Evolutionary conservation across 2,888 invertebrate species (phyloP).

Genomic region (Phasia obesa): DNA sequence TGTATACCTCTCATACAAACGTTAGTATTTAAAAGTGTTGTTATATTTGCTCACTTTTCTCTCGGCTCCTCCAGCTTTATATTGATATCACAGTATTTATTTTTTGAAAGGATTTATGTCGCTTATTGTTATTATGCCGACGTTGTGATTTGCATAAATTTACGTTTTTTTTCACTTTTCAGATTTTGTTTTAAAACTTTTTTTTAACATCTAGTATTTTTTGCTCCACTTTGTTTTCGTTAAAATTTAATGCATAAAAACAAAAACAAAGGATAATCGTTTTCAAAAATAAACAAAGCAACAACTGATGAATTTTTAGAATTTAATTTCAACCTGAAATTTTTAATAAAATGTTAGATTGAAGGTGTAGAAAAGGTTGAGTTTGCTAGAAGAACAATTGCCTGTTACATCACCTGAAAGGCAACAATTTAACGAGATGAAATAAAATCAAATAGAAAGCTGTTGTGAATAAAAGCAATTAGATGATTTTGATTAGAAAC

Average conservation of each 20-base stretch:
- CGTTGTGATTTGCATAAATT: constrained; percentile 74
- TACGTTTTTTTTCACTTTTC: constrained; percentile 37
- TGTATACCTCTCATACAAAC: neutral
- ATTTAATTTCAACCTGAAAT: constrained; percentile 34
- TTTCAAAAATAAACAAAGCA: constrained; percentile 1
- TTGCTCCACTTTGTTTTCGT: constrained; percentile 22
- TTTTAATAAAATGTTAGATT: constrained; percentile 12
- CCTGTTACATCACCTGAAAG: too few relatives aligned
- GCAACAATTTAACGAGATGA: too few relatives aligned
- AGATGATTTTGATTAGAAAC: too few relatives aligned
- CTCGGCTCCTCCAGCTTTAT: neutral
- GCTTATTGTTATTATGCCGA: constrained; percentile 72
- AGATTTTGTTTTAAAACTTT: constrained; percentile 31
- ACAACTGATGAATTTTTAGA: constrained; percentile 20
- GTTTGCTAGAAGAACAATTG: too few relatives aligned
- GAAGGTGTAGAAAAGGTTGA: neutral
- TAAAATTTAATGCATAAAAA: constrained; percentile 22
- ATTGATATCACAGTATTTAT: constrained; percentile 65
- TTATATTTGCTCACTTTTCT: neutral
- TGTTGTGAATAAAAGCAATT: too few relatives aligned
- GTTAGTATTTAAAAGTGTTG: constrained; percentile 8
- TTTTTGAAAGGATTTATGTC: constrained; percentile 73
- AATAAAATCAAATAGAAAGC: too few relatives aligned
- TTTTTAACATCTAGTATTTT: neutral
- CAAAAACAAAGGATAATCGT: constrained; percentile 35